Percentiles rank a stretch among this genome's conserved stretches.
Conservation (phyloP, 30 jellyfish, hydroid and myxozoan genomes). For the Phacellophora camtschatica region DNA sequence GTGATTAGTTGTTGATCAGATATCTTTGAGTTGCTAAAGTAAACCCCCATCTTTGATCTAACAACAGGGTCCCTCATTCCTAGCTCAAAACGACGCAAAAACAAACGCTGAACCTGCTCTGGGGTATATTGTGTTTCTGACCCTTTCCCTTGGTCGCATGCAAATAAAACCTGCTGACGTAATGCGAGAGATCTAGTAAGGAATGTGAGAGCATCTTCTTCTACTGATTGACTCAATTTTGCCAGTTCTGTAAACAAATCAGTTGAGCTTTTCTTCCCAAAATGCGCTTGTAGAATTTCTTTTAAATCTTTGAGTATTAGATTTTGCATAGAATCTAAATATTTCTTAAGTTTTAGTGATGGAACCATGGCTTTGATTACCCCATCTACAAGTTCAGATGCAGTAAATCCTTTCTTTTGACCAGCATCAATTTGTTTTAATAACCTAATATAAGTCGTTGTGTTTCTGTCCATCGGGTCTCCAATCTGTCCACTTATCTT, state of each 20-base stretch:
- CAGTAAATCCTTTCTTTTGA: not conserved
- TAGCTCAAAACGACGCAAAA: not conserved
- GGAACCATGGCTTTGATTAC: not conserved
- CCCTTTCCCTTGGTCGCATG: not conserved
- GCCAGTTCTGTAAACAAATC: not conserved
- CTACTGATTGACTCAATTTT: not conserved
- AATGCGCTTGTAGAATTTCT: not conserved
- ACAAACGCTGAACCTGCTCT: not conserved
- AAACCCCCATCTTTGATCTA: not conserved
- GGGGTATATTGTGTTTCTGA: not conserved
- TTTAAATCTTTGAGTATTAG: not conserved
- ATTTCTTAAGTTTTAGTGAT: not conserved
- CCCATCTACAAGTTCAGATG: not conserved
- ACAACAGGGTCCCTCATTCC: not conserved
- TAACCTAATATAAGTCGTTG: not conserved
- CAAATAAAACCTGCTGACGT: not conserved
- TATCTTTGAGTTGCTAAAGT: not conserved
- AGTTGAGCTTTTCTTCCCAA: not conserved
- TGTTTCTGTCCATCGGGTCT: not conserved
- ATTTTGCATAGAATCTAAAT: not conserved
- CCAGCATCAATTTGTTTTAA: not conserved
- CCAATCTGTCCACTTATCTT: not conserved
- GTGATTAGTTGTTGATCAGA: not conserved
- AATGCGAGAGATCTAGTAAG: not conserved
- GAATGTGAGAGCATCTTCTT: not conserved